A percentile compares a stretch with the other conserved stretches of the same genome.
phyloP scores from a whole-genome alignment of 2,888 invertebrate genomes.

The Ditylenchus weischeri region DNA sequence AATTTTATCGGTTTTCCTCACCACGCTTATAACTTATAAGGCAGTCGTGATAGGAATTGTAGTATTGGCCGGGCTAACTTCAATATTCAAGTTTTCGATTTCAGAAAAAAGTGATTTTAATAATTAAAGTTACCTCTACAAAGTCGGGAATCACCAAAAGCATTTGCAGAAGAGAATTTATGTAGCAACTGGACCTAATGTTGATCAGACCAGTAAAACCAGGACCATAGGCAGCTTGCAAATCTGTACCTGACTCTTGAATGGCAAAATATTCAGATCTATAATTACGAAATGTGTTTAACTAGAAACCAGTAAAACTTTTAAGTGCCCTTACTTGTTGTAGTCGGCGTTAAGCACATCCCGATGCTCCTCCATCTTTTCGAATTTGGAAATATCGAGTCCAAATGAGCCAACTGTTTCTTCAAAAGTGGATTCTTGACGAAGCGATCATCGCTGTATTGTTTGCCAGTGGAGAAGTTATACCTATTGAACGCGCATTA shows the following conservation, averaged over 20 bases:
- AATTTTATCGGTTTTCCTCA: no score
- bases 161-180: conserved; percentile 87
- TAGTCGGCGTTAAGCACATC: conserved; percentile 3
- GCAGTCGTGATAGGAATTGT: no score
- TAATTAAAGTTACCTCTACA: conserved; percentile 61
- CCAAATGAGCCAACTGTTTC: conserved; percentile 91
- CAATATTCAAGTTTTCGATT: no score
- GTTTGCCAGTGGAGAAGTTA: background rate
- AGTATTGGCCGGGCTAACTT: no score
- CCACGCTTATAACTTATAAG: no score
- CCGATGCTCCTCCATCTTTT: conserved; percentile 90
- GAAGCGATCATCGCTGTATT: conserved; percentile 5
- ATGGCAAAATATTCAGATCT: conserved; percentile 83
- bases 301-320: background rate
- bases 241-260: conserved; percentile 80
- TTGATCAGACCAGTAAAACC: conserved; percentile 87
- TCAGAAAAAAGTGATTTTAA: no score
- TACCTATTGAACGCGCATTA: background rate
- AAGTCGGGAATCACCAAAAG: conserved; percentile 89
- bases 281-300: background rate
- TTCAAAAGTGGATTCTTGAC: conserved; percentile 73
- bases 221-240: conserved; percentile 83
- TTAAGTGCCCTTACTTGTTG: background rate
- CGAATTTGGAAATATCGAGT: conserved; percentile 85
- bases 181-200: conserved; percentile 94